Evolutionary conservation across 2,888 invertebrate genomes (phyloP).

Genomic region (Monopis laevigella): DNA sequence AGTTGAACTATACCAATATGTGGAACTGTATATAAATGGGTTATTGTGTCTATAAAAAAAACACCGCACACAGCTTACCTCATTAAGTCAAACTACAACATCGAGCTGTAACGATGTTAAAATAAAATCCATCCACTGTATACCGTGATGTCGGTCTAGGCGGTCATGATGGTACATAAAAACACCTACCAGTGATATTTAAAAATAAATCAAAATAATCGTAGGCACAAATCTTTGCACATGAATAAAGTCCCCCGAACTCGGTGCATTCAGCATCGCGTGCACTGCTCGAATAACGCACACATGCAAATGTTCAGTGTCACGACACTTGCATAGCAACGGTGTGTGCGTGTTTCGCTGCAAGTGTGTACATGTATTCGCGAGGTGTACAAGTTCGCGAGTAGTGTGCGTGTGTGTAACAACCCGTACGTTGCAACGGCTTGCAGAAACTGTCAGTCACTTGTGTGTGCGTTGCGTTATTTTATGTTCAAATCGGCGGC

Average conservation of each 20-base stretch:
- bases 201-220: no score
- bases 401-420: not conserved
- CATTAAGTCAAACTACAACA: no score
- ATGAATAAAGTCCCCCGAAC: conserved; percentile 39
- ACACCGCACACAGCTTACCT: no score
- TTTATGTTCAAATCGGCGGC: conserved; percentile 3
- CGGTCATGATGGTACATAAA: no score
- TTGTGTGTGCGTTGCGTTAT: not conserved
- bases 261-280: conserved; percentile 44
- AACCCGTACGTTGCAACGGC: conserved; percentile 6
- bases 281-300: conserved; percentile 29
- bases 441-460: conserved; percentile 2
- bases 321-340: not conserved
- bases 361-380: not conserved
- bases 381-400: no score
- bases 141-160: no score
- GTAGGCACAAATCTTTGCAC: conserved; percentile 24
- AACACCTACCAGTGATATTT: no score
- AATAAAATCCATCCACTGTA: no score
- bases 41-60: no score
- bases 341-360: not conserved
- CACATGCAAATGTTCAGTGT: conserved; percentile 19
- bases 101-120: no score
- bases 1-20: no score
- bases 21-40: no score